Evolutionary conservation across 2,888 invertebrate species (phyloP), one percentile per base, ranked within the genome.

Genomic region (Amorpha juglandis): DNA sequence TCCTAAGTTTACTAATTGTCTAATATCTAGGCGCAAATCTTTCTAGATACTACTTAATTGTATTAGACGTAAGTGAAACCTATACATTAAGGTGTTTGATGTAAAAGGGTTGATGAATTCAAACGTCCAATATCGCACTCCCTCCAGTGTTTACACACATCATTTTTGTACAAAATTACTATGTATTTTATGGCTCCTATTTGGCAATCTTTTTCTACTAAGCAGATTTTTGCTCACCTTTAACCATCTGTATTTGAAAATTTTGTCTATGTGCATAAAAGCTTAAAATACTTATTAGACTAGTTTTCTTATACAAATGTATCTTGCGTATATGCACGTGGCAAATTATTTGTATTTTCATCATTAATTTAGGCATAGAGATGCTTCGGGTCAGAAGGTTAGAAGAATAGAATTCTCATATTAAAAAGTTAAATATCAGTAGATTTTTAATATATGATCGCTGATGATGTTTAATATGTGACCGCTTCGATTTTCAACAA

Each of bases 101-200:
- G 80, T 88, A 86, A 85, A 86, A 86, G 80, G 84, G 86, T 85
- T 79, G 79, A 82, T 78, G 77, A 87, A 87, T 84, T 81, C 84
- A 86, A 87, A 91, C 93, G 92, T 92, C 93, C 93, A 92, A 89
- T 91, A 91, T 92, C 92, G 90, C 91, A 90, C 92, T 93, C 93
- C 93, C 92, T 92, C 93, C 93, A 93, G 87, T 92, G 88, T 90
- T 89, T 90, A 87, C 83, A 92, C 88, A 91, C 89, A 84, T 82
- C 77, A 84, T 86, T 91, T 87, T 91, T 92, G 91, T 92, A 92
- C 86, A 90, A 89, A 91, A 81, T 84, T 85, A 82, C 79, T 76
- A 80, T 78, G 82, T 86, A 80, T 82, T 86, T 81, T 80, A 84
- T 81, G 78, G 81, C 86, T 88, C 82, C 80, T 83, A 81, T 82